These are phyloP conservation scores for Caenorhabditis sulstoni DNA, from an alignment of 2,888 invertebrate genomes.

Conservation along the genomic window DNA sequence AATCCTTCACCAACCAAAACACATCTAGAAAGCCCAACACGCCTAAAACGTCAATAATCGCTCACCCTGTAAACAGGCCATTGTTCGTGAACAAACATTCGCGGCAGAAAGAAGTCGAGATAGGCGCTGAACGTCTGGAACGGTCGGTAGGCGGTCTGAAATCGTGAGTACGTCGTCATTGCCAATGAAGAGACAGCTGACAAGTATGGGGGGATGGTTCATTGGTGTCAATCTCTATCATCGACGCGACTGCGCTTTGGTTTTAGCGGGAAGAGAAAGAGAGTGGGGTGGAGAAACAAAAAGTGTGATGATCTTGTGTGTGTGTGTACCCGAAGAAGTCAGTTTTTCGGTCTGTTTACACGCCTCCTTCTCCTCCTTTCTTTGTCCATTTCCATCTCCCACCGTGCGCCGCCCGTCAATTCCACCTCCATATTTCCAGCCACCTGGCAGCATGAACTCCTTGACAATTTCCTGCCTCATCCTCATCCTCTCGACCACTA, in stretches of 20 bases:
- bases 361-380: no score
- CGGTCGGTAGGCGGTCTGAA: constrained; percentile 59
- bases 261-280: constrained; percentile 2
- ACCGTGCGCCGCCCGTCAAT: no score
- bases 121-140: constrained; percentile 58
- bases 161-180: no score
- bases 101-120: constrained; percentile 52
- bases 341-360: no score
- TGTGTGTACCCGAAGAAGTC: no score
- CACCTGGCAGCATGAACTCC: no score
- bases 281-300: constrained; percentile 26
- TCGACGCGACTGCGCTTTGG: constrained; percentile 43
- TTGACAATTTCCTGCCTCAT: not conserved
- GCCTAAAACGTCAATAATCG: not conserved
- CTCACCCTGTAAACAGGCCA: constrained; percentile 31
- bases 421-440: no score
- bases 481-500: not conserved
- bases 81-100: constrained; percentile 35
- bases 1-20: no score
- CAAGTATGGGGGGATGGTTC: no score
- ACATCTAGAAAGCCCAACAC: no score
- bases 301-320: constrained; percentile 51
- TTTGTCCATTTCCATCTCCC: no score
- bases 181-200: no score
- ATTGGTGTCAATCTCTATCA: constrained; percentile 15